Evolutionary conservation across 2,888 invertebrate genomes (phyloP).

Genomic region (Ormyrus labotus): DNA sequence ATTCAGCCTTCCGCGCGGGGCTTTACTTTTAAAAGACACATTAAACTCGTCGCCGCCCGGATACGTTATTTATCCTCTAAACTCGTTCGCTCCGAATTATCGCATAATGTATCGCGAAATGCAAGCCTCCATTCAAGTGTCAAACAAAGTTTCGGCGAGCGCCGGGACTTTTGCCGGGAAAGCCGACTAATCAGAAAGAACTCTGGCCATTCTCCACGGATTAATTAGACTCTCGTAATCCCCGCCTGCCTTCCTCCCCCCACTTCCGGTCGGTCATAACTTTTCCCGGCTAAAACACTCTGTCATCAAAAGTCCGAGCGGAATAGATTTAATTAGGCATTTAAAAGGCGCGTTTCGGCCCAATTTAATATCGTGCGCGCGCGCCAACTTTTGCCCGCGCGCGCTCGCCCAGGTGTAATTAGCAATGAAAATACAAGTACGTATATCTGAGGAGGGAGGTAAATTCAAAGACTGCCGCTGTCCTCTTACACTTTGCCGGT

Average conservation of each 20-base stretch:
- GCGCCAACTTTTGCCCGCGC: slow-evolving; percentile 23
- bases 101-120: slow-evolving; percentile 33
- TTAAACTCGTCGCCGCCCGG: slow-evolving; percentile 8
- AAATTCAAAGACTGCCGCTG: slow-evolving; percentile 12
- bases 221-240: slow-evolving; percentile 36
- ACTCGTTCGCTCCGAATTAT: background rate
- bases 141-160: slow-evolving; percentile 18
- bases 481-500: slow-evolving; percentile 15
- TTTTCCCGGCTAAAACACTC: slow-evolving; percentile 36
- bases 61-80: slow-evolving; percentile 35
- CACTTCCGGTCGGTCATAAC: slow-evolving; percentile 19
- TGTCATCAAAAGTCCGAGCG: slow-evolving; percentile 31
- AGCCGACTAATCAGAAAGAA: slow-evolving; percentile 35
- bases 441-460: background rate
- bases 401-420: slow-evolving; percentile 20
- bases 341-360: slow-evolving; percentile 26
- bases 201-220: slow-evolving; percentile 14
- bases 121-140: slow-evolving; percentile 28
- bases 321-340: slow-evolving; percentile 43
- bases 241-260: slow-evolving; percentile 13
- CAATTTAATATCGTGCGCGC: slow-evolving; percentile 35
- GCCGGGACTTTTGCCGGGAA: background rate
- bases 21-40: slow-evolving; percentile 29
- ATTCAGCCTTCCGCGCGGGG: background rate
- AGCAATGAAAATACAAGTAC: slow-evolving; percentile 40